Evolutionary conservation across 1,140 invertebrate genomes (phyloP).

Genomic region (Mya arenaria): DNA sequence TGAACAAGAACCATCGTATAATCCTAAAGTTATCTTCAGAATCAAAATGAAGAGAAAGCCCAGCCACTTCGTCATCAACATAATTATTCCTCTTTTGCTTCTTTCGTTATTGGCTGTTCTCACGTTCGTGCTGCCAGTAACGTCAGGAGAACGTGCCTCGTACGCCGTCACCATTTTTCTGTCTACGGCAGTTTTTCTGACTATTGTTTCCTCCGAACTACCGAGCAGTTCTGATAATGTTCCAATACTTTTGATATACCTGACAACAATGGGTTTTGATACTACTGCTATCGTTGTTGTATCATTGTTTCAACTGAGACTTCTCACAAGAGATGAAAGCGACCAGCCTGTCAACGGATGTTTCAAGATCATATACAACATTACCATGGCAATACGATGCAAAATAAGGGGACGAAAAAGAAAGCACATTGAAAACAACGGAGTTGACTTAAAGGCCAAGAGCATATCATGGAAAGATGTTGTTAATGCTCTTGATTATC

Average conservation of each 20-base stretch:
- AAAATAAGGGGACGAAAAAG: too few relatives aligned
- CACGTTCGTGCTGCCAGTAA: slow-evolving; percentile 48
- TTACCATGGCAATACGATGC: too few relatives aligned
- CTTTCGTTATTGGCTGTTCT: slow-evolving; percentile 47
- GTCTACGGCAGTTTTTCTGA: slow-evolving; percentile 51
- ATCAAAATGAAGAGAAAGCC: slow-evolving; percentile 39
- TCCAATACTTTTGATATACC: slow-evolving; percentile 30
- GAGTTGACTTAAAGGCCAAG: too few relatives aligned
- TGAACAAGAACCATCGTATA: too few relatives aligned
- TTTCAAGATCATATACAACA: too few relatives aligned
- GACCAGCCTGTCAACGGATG: neutral
- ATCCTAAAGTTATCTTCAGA: slow-evolving; percentile 67
- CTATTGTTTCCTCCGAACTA: slow-evolving; percentile 33
- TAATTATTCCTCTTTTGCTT: slow-evolving; percentile 47
- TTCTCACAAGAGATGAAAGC: too few relatives aligned
- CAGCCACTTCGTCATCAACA: slow-evolving; percentile 24
- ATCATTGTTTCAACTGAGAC: neutral
- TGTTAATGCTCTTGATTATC: too few relatives aligned
- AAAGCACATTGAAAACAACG: too few relatives aligned
- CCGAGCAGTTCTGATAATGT: slow-evolving; percentile 47
- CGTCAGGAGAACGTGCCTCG: slow-evolving; percentile 47
- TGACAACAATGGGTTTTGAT: neutral
- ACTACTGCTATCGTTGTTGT: slow-evolving; percentile 30
- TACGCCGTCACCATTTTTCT: slow-evolving; percentile 52
- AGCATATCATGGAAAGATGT: too few relatives aligned